phyloP scores from a whole-genome alignment of 2,113 vertebrate species.

The Natator depressus region DNA sequence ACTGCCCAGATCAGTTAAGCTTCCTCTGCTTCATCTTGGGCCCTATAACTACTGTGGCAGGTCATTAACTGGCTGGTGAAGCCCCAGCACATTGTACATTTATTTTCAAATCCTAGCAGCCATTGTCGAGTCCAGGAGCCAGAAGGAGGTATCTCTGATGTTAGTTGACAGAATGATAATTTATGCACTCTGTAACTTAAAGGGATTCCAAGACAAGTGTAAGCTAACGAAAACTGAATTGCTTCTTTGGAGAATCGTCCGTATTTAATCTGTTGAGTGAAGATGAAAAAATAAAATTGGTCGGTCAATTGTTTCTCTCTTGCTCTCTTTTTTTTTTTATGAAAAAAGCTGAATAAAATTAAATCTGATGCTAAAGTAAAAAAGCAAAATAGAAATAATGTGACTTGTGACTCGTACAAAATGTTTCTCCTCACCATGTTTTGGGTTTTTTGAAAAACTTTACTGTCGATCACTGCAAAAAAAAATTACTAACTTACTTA shows the following conservation, averaged over 20 bases:
- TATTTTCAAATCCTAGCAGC: conserved; percentile 77
- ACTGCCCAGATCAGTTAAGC: conserved; percentile 59
- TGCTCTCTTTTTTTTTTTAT: neutral
- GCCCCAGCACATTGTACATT: conserved; percentile 72
- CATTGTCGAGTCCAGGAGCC: conserved; percentile 70
- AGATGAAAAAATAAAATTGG: conserved; percentile 65
- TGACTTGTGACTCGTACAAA: conserved; percentile 62
- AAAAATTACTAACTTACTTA: conserved; percentile 67
- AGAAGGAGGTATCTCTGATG: conserved; percentile 77
- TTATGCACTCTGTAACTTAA: conserved; percentile 77
- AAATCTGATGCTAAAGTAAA: conserved; percentile 17
- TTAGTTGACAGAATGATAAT: conserved; percentile 75
- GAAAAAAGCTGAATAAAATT: conserved; percentile 60
- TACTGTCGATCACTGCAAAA: conserved; percentile 60
- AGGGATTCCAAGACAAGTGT: conserved; percentile 74
- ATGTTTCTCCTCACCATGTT: conserved; percentile 40
- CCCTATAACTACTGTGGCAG: conserved; percentile 62
- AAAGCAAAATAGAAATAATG: conserved; percentile 32
- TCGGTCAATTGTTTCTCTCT: neutral
- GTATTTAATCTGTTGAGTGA: conserved; percentile 70
- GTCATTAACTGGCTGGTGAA: conserved; percentile 76
- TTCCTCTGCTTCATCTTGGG: conserved; percentile 73
- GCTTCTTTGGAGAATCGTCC: conserved; percentile 47
- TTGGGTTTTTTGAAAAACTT: conserved; percentile 26
- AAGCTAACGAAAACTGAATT: conserved; percentile 79